Conservation (phyloP, 2,797 vertebrate species). For the Rhinella marina region DNA sequence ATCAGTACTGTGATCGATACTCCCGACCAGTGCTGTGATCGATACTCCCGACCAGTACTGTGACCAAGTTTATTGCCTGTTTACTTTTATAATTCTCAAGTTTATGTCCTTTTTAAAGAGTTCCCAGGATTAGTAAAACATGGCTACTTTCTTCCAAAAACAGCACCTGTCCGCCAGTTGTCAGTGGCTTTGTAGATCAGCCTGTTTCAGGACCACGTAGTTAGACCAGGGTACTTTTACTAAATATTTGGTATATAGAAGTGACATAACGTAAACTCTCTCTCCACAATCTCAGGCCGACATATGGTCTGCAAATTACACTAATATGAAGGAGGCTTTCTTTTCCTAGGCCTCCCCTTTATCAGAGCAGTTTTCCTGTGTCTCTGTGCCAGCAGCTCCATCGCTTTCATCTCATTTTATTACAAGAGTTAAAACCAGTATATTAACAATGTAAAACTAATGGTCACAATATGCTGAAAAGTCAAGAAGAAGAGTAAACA, state of each 20-base stretch:
- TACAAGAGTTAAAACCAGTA: neutral
- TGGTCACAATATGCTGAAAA: slow-evolving; percentile 14
- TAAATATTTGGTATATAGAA: neutral
- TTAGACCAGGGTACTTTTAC: too few relatives aligned
- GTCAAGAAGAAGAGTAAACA: neutral
- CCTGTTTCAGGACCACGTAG: too few relatives aligned
- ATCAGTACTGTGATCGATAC: too few relatives aligned
- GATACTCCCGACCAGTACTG: too few relatives aligned
- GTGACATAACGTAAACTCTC: neutral
- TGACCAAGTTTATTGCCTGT: too few relatives aligned
- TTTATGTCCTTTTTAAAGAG: too few relatives aligned
- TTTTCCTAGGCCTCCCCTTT: neutral
- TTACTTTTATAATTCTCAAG: too few relatives aligned
- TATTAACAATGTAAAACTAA: slow-evolving; percentile 26
- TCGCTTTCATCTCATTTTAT: slow-evolving; percentile 54
- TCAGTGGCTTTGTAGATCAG: too few relatives aligned
- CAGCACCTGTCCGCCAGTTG: too few relatives aligned
- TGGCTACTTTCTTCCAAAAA: too few relatives aligned
- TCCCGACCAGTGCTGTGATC: too few relatives aligned
- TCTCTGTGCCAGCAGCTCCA: slow-evolving; percentile 8
- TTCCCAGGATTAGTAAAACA: too few relatives aligned
- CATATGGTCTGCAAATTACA: slow-evolving; percentile 23
- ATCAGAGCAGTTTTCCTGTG: neutral
- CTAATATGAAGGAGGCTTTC: neutral
- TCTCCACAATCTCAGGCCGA: neutral